Conservation (phyloP, 2,797 vertebrate species). For the Serranus cabrilla region DNA sequence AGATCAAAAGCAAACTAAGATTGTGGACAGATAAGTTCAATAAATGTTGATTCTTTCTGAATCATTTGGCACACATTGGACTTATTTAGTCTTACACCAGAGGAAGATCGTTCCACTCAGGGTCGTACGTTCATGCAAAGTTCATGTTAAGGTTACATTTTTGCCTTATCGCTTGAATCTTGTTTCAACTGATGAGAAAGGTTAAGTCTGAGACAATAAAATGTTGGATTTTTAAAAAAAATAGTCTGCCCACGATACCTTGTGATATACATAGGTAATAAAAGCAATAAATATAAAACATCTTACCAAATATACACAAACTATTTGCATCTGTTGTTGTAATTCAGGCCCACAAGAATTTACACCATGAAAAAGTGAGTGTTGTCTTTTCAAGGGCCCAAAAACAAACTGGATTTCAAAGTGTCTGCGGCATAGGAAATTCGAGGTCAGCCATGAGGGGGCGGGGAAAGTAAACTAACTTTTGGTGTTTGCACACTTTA, state of each 20-base stretch:
- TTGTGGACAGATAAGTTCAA: conserved; percentile 75
- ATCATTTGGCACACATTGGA: conserved; percentile 80
- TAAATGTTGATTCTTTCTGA: conserved; percentile 79
- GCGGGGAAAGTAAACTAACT: conserved; percentile 58
- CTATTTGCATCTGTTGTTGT: conserved; percentile 70
- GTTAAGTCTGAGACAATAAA: conserved; percentile 73
- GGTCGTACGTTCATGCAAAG: conserved; percentile 80
- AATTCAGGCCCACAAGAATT: conserved; percentile 61
- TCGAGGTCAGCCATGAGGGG: conserved; percentile 58
- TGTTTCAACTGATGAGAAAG: conserved; percentile 77
- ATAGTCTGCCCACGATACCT: conserved; percentile 40
- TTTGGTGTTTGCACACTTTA: conserved; percentile 49
- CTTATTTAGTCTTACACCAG: conserved; percentile 79
- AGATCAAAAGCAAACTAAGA: conserved; percentile 83
- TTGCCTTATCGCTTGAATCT: conserved; percentile 84
- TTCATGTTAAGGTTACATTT: conserved; percentile 86
- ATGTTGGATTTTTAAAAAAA: conserved; percentile 27
- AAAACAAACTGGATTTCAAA: conserved; percentile 83
- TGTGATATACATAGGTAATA: conserved; percentile 62
- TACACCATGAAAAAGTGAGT: conserved; percentile 58
- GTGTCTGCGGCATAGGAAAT: conserved; percentile 76
- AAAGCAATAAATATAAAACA: conserved; percentile 67
- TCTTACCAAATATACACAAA: conserved; percentile 71
- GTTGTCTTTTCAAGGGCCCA: conserved; percentile 73
- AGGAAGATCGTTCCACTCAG: conserved; percentile 66